Conservation (phyloP, 2,888 invertebrate genomes). For the Stenichneumon culpator region DNA sequence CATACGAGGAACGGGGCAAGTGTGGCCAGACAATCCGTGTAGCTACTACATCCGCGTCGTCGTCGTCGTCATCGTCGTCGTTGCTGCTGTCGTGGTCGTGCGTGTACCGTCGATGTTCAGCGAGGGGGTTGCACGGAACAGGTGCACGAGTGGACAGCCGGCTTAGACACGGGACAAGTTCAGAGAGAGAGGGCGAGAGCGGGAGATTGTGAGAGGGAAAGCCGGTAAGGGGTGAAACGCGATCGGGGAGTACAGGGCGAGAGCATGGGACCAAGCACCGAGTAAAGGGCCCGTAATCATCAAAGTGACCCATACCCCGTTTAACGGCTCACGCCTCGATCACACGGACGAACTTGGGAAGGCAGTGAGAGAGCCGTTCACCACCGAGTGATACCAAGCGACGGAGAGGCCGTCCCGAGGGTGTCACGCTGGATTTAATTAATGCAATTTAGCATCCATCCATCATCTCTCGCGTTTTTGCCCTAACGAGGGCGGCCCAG, state of each 20-base stretch:
- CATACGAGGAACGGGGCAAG: conserved; percentile 26
- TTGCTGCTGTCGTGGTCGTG: conserved; percentile 15
- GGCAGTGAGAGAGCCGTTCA: conserved; percentile 50
- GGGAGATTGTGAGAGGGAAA: background rate
- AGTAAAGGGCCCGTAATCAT: conserved; percentile 78
- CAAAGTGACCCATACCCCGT: conserved; percentile 83
- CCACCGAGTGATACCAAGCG: conserved; percentile 79
- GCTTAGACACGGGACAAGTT: conserved; percentile 51
- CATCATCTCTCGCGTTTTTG: conserved; percentile 84
- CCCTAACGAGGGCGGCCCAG: conserved; percentile 81
- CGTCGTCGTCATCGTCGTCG: conserved; percentile 17
- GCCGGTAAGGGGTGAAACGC: conserved; percentile 46
- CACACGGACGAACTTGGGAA: conserved; percentile 72
- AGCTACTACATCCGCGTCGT: conserved; percentile 21
- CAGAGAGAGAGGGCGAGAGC: conserved; percentile 31
- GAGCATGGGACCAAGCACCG: conserved; percentile 40
- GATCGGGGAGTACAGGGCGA: conserved; percentile 27
- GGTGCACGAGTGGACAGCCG: conserved; percentile 58
- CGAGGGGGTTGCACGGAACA: conserved; percentile 50
- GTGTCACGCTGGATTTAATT: conserved; percentile 84
- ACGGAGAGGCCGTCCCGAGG: conserved; percentile 70
- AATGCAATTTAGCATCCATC: conserved; percentile 85
- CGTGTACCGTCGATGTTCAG: conserved; percentile 14
- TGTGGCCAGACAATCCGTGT: conserved; percentile 28
- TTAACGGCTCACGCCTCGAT: conserved; percentile 81